These are phyloP conservation scores for Zosterops hypoxanthus DNA, from an alignment of 2,113 vertebrate species.

Conservation along the genomic window DNA sequence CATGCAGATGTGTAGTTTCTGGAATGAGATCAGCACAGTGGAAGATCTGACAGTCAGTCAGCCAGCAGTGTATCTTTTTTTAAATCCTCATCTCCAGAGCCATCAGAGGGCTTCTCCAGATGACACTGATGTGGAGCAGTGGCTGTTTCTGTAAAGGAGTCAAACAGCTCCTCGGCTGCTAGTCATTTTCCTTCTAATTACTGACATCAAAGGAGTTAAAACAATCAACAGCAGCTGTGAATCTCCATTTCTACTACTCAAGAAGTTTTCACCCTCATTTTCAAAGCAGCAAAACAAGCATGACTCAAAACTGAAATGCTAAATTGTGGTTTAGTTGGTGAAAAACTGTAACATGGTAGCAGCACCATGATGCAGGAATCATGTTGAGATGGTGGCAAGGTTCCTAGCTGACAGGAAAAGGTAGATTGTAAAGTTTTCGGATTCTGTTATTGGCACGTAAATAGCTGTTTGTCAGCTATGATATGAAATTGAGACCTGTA, in stretches of 20 bases:
- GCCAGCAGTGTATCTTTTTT: not conserved
- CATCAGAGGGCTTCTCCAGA: not conserved
- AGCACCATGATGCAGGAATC: not conserved
- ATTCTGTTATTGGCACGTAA: not conserved
- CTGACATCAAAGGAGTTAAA: conserved; percentile 41
- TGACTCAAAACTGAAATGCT: conserved; percentile 16
- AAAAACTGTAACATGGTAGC: not conserved
- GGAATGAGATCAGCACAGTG: not conserved
- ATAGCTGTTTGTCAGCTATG: not conserved
- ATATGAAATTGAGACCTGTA: not conserved
- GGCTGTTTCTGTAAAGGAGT: not conserved
- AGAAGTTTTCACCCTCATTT: not conserved
- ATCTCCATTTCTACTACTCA: not conserved
- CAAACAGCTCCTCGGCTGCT: conserved; percentile 1
- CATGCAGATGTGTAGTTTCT: not conserved
- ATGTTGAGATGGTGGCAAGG: not conserved
- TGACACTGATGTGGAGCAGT: not conserved
- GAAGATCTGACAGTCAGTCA: not conserved
- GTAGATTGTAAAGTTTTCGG: not conserved
- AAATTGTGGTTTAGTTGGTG: not conserved
- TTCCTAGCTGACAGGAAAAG: not conserved
- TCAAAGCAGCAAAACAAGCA: conserved; percentile 15
- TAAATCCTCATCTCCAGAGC: not conserved
- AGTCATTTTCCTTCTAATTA: conserved; percentile 37
- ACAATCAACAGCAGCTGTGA: conserved; percentile 57